These are phyloP conservation scores for Phyllotreta cruciferae DNA, from an alignment of 2,888 invertebrate species.

Conservation along the genomic window DNA sequence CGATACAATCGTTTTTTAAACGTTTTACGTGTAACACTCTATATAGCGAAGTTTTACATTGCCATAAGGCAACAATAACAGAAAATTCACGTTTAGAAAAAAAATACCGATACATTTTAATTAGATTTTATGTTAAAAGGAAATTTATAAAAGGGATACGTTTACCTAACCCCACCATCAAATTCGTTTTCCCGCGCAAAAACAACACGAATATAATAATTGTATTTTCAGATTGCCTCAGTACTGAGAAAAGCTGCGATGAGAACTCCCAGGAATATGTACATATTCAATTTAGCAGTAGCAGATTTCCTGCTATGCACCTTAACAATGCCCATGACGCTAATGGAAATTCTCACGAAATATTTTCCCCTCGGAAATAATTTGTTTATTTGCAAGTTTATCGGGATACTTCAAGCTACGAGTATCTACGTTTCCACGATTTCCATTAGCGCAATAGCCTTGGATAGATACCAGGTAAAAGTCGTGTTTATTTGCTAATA, in stretches of 20 bases:
- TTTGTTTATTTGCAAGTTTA: constrained; percentile 81
- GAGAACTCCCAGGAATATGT: constrained; percentile 92
- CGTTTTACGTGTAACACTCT: no score
- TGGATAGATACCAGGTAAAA: constrained; percentile 81
- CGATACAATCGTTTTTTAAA: no score
- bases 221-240: constrained; percentile 58
- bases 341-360: constrained; percentile 84
- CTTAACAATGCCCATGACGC: constrained; percentile 88
- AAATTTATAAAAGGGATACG: no score
- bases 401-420: constrained; percentile 85
- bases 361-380: constrained; percentile 88
- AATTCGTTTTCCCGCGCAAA: not conserved
- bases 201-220: not conserved
- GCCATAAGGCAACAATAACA: no score
- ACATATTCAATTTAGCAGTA: constrained; percentile 89
- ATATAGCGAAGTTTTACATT: no score
- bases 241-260: constrained; percentile 88
- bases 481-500: not conserved
- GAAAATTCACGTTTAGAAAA: no score
- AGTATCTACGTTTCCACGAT: constrained; percentile 94
- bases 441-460: constrained; percentile 89
- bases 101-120: no score
- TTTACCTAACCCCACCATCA: no score
- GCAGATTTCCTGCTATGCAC: constrained; percentile 86
- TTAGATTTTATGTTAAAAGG: no score